Evolutionary conservation across 2,113 vertebrate species (phyloP).

Genomic region (Lagopus muta): DNA sequence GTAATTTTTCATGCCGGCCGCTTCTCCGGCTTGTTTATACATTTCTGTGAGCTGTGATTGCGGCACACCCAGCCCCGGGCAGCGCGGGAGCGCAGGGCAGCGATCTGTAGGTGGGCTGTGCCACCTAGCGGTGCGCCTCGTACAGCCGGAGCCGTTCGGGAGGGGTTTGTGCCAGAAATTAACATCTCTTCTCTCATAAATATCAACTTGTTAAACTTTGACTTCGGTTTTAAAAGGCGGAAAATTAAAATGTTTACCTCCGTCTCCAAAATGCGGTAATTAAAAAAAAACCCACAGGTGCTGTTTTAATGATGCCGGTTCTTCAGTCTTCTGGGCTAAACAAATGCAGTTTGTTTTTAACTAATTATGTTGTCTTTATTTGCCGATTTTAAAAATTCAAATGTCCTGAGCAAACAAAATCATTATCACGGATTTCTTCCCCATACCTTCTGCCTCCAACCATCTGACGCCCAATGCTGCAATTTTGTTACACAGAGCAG

Average conservation of each 20-base stretch:
- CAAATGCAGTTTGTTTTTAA: conserved; percentile 43
- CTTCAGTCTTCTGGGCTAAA: conserved; percentile 24
- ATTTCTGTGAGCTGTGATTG: background rate
- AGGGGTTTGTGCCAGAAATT: background rate
- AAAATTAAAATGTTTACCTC: conserved; percentile 56
- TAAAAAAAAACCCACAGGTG: conserved; percentile 68
- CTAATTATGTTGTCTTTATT: conserved; percentile 64
- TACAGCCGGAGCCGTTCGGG: rapidly evolving
- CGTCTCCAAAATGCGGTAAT: conserved; percentile 43
- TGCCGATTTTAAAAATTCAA: conserved; percentile 60
- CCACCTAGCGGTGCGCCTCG: conserved; percentile 70
- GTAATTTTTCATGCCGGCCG: background rate
- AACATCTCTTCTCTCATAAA: conserved; percentile 44
- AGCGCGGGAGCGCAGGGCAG: background rate
- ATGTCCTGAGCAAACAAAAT: conserved; percentile 69
- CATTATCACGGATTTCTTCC: conserved; percentile 16
- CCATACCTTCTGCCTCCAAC: background rate
- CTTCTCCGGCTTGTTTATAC: conserved; percentile 23
- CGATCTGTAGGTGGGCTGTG: conserved; percentile 31
- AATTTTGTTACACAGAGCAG: background rate
- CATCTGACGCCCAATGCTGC: background rate
- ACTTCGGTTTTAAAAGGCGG: conserved; percentile 59
- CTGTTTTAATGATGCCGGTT: conserved; percentile 46
- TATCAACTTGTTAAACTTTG: conserved; percentile 68
- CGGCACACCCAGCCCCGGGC: background rate